Evolutionary conservation across 2,113 vertebrate genomes (phyloP), one percentile per base, ranked within the genome.

Genomic region (Xiphophorus maculatus): DNA sequence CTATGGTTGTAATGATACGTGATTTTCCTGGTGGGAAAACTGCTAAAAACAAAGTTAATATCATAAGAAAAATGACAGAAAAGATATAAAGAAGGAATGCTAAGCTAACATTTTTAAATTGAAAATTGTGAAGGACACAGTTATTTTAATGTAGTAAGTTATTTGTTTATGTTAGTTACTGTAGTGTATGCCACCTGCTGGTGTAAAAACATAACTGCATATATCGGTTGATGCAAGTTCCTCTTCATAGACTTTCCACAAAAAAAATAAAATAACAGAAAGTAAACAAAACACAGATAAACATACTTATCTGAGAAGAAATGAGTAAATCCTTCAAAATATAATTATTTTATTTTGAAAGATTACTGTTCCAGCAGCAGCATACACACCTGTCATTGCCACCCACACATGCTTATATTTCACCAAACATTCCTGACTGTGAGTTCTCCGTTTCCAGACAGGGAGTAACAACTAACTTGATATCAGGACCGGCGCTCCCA

Each of bases 381-480:
- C 10, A 10, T 58, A 76, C 63, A 70, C 60, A 63, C 74, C n/a
- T 0, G 61, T 63, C 19, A 25, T n/a, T 65, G 74, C 69, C 54
- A 82, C 70, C 71, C 76, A 84, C 77, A 70, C n/a, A 22, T 9
- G n/a, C 63, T 51, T 1, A 3, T 80, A 81, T 48, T 80, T 63
- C 58, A 70, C 76, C 61, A 29, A 3, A 30, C 76, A 27, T 85
- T 74, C 61, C 60, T 79, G 71, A 69, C 75, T 3, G 1, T 15
- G 73, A 77, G 64, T 81, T 88, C 65, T 71, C 29, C 63, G 61
- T 5, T 68, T 74, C 69, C 68, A 85, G 80, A 81, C 85, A 73
- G 77, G 22, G 60, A 81, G 74, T 66, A 69, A 79, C 86, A 87
- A 37, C 74, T 44, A 73, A 74, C 87, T 80, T 83, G 81, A 90